Base-by-base conservation (phyloP, 1,140 invertebrate genomes). In the Ceratina australensis region DNA sequence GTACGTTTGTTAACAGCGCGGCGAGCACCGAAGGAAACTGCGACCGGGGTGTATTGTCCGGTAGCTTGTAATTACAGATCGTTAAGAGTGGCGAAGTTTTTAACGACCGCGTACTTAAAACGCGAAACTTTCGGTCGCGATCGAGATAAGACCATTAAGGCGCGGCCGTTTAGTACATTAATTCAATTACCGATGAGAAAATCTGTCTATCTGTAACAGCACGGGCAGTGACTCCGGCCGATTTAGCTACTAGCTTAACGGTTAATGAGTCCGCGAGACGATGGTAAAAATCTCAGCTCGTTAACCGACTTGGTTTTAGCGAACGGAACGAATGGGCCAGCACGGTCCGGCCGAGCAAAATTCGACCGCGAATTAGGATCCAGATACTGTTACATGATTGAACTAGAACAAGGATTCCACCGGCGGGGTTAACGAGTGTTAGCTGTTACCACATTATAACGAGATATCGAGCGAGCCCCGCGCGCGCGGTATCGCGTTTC, bases 371-470 rank as follows among this genome's bases (percentile, higher is more conserved):
- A 50, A 78, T 78, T 33, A 57, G 69, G 60, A 33, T n/a, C 20
- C 64, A 79, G 78, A 78, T 85, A 85, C 61, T 78, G 75, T 84
- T 85, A 82, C 83, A 59, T 57, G 74, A 64, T 74, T 72, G 61
- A 85, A 84, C 71, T 81, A 68, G 82, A 84, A 52, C 73, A 64
- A 74, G 56, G 54, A 60, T 80, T 84, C 69, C 67, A 54, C 54
- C 26, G 68, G 52, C 57, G 83, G 79, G 83, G 84, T 88, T 90
- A 90, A 90, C 88, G 89, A 90, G 88, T 83, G 84, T 80, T 83
- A 72, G 76, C 67, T 59, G 59, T 67, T 71, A 66, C 80, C 84
- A 80, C 80, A 89, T 90, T 89, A 90, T 87, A 89, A 88, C 88
- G 87, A 88, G 87, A 82, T 88, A 88, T 88, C 86, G 88, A 87